Evolutionary conservation across 2,888 invertebrate genomes (phyloP).

Genomic region (Iphiclides podalirius): DNA sequence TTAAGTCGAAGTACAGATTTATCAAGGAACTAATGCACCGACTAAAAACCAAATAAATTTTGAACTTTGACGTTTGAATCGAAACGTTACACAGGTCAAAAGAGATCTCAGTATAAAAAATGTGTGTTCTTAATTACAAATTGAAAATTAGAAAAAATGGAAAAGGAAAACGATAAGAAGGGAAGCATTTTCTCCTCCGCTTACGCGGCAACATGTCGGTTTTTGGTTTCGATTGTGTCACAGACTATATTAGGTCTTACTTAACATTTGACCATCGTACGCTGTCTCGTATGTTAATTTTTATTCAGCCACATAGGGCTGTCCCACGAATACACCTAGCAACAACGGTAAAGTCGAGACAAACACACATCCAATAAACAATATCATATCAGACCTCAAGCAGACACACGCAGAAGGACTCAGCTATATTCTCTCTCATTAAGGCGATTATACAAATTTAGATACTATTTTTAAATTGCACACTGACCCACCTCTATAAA

Average conservation of each 20-base stretch:
- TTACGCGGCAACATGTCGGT: conserved; percentile 1
- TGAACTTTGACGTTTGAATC: neutral
- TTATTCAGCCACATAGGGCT: conserved; percentile 23
- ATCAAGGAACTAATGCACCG: conserved; percentile 36
- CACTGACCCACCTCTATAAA: conserved; percentile 78
- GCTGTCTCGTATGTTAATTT: neutral
- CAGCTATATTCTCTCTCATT: conserved; percentile 77
- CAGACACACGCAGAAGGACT: conserved; percentile 68
- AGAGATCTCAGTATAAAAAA: neutral
- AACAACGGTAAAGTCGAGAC: conserved; percentile 43
- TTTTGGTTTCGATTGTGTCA: conserved; percentile 6
- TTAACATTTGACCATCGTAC: neutral
- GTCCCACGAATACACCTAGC: conserved; percentile 37
- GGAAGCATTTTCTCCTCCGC: neutral
- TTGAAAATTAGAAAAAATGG: conserved; percentile 8
- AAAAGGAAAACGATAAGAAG: conserved; percentile 3
- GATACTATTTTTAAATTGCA: conserved; percentile 73
- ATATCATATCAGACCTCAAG: conserved; percentile 56
- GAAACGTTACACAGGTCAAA: no score
- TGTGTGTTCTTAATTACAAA: neutral
- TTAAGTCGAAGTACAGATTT: conserved; percentile 28
- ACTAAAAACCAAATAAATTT: conserved; percentile 22
- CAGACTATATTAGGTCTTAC: conserved; percentile 20
- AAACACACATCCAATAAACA: conserved; percentile 47
- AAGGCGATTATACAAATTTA: conserved; percentile 77